Evolutionary conservation across 1,140 invertebrate genomes (phyloP).

Genomic region (Drosophila saltans): DNA sequence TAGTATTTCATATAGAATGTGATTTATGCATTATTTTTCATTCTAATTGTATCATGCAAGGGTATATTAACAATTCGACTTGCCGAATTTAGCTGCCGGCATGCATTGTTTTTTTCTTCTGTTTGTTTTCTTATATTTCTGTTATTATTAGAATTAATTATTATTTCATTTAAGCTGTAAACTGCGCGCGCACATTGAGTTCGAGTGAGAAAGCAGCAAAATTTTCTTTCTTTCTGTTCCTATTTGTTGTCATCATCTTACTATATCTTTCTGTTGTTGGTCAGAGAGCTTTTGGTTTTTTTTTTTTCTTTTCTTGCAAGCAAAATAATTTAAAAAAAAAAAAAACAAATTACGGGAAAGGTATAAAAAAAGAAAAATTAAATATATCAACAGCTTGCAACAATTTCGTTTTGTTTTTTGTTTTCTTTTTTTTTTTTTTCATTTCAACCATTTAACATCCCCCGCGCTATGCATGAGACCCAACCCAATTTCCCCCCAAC

Average conservation of each 20-base stretch:
- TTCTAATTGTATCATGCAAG: neutral
- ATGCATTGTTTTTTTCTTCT: neutral
- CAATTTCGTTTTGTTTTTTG: constrained; percentile 1
- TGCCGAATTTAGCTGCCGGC: neutral
- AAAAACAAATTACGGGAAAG: constrained; percentile 50
- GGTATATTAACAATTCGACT: constrained; percentile 1
- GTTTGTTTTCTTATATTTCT: neutral
- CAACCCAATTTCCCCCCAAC: neutral
- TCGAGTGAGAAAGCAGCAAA: constrained; percentile 43
- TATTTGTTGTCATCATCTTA: constrained; percentile 18
- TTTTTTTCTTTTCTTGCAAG: constrained; percentile 42
- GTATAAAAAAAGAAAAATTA: neutral
- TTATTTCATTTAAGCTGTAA: constrained; percentile 40
- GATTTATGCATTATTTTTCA: too few species aligned
- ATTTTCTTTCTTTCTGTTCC: constrained; percentile 18
- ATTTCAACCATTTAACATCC: neutral
- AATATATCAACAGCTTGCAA: constrained; percentile 41
- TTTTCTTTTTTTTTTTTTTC: neutral
- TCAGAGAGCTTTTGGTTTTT: constrained; percentile 62
- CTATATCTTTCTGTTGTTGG: constrained; percentile 28
- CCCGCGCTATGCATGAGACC: constrained; percentile 5
- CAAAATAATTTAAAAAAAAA: constrained; percentile 55
- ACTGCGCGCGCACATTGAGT: constrained; percentile 50
- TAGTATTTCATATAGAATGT: too few species aligned
- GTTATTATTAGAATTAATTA: constrained; percentile 28